These are phyloP conservation scores for Gallinago solitaria DNA, from an alignment of 2,797 vertebrate genomes.

Conservation along the genomic window DNA sequence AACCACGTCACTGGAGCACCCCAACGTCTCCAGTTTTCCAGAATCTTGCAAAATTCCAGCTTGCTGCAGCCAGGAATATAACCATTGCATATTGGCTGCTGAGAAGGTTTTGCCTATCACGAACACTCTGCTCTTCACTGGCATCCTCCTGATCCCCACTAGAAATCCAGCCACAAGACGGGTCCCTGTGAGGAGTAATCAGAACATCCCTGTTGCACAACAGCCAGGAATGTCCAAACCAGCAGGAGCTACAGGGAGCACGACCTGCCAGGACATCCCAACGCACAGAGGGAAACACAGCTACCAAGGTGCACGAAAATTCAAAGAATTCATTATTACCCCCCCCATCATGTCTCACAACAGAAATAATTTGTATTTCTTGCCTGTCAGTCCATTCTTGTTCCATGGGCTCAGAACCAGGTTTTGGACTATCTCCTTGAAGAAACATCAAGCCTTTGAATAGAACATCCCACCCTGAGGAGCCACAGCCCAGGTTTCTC, in stretches of 20 bases:
- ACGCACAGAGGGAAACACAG: neutral
- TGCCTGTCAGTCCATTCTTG: neutral
- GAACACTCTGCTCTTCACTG: neutral
- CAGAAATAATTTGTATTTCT: neutral
- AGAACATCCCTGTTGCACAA: fast-evolving
- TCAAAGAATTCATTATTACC: neutral
- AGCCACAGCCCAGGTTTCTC: neutral
- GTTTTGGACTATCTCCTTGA: neutral
- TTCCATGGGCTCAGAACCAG: neutral
- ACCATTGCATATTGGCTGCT: neutral
- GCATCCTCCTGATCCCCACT: neutral
- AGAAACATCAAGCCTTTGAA: neutral
- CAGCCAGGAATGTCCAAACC: neutral
- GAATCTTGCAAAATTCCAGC: neutral
- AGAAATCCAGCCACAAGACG: neutral
- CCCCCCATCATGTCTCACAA: fast-evolving
- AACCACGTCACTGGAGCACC: neutral
- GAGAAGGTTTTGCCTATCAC: neutral
- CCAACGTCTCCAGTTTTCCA: neutral
- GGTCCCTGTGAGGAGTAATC: neutral
- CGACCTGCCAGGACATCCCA: neutral
- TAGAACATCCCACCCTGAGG: fast-evolving
- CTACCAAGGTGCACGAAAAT: neutral
- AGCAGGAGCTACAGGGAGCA: neutral
- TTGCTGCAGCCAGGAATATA: neutral